Conservation (phyloP, 2,888 invertebrate species). For the Pandemis cinnamomeana region DNA sequence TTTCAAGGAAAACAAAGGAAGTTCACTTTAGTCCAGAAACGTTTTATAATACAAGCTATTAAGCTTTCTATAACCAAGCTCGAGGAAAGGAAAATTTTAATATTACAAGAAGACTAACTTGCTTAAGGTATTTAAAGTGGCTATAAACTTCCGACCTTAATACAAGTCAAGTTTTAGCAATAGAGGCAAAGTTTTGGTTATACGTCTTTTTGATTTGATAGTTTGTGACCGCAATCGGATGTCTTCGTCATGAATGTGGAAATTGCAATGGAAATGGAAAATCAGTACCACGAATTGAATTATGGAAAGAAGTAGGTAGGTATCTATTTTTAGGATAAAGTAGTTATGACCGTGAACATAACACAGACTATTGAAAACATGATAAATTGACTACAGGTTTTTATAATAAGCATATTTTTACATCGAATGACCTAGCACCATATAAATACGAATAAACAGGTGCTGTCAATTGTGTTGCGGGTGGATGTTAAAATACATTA, state of each 20-base stretch:
- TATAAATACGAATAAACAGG: background rate
- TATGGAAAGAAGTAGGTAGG: background rate
- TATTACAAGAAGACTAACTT: background rate
- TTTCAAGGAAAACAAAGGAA: background rate
- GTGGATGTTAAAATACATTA: background rate
- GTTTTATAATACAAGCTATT: constrained; percentile 4
- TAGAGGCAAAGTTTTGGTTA: background rate
- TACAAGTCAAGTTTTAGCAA: background rate
- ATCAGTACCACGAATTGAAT: background rate
- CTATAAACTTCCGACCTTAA: background rate
- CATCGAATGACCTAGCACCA: background rate
- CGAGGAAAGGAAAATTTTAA: background rate
- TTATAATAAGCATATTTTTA: background rate
- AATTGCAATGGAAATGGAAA: constrained; percentile 11
- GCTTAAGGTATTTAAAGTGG: constrained; percentile 3
- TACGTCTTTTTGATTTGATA: background rate
- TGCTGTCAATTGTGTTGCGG: background rate
- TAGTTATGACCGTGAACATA: background rate
- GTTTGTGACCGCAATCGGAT: background rate
- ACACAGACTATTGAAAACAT: background rate
- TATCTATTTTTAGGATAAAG: background rate
- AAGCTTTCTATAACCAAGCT: background rate
- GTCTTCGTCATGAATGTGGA: constrained; percentile 3
- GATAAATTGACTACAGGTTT: background rate
- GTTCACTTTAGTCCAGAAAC: background rate